phyloP scores from a whole-genome alignment of 2,797 vertebrate species.

The Clamator glandarius region DNA sequence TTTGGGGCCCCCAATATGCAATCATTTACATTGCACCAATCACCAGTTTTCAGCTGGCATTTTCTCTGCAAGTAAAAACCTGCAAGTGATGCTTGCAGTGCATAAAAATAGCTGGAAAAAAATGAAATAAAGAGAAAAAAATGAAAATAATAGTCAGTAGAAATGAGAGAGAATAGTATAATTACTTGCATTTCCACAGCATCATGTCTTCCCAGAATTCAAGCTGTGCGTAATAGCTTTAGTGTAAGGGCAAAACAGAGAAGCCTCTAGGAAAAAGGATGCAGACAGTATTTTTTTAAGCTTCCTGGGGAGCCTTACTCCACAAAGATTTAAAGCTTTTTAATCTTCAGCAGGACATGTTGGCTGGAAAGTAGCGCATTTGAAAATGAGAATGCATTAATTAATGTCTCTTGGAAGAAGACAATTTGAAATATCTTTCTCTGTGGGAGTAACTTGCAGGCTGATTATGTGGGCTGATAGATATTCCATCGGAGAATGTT shows the following conservation, averaged over 20 bases:
- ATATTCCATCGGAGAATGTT: constrained; percentile 9
- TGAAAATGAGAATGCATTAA: constrained; percentile 63
- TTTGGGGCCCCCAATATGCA: neutral
- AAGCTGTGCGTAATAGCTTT: constrained; percentile 40
- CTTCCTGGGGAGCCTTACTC: constrained; percentile 7
- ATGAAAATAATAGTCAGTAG: neutral
- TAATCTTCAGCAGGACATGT: constrained; percentile 19
- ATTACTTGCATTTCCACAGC: constrained; percentile 39
- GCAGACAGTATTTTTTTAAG: constrained; percentile 39
- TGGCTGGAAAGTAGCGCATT: constrained; percentile 47
- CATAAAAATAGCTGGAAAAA: neutral
- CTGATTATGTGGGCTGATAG: constrained; percentile 57
- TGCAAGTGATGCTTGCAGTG: constrained; percentile 7
- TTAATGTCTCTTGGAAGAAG: constrained; percentile 53
- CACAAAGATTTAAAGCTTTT: constrained; percentile 54
- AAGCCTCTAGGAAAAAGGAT: constrained; percentile 22
- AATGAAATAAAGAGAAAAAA: neutral
- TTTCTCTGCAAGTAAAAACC: constrained; percentile 37
- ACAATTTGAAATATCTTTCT: constrained; percentile 58
- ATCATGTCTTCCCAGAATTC: constrained; percentile 40
- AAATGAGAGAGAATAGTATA: constrained; percentile 28
- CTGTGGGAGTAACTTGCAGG: constrained; percentile 55
- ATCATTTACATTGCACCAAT: constrained; percentile 8
- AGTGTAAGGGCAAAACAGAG: constrained; percentile 28
- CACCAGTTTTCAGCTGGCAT: neutral